Conservation (phyloP, 2,888 invertebrate genomes). For the Thelaira solivaga region DNA sequence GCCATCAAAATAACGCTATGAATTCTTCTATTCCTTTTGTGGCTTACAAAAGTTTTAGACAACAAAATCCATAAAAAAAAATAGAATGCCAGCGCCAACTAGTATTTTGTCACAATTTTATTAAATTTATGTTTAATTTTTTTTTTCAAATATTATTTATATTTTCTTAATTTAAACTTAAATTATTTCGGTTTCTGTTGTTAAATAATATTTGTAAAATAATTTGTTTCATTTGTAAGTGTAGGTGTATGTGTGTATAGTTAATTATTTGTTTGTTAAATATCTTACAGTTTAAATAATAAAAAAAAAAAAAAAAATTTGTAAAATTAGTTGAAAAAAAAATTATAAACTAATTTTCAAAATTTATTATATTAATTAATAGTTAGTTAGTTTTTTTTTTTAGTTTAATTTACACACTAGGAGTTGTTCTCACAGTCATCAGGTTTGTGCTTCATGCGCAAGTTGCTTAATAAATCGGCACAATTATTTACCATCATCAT, state of each 20-base stretch:
- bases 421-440: constrained; percentile 78
- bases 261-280: constrained; percentile 41
- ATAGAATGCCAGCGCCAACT: constrained; percentile 49
- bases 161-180: constrained; percentile 21
- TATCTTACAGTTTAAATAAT: constrained; percentile 56
- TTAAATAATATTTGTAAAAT: constrained; percentile 41
- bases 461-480: constrained; percentile 81
- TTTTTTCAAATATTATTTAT: constrained; percentile 11
- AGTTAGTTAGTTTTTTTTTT: constrained; percentile 16
- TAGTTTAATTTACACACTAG: constrained; percentile 72
- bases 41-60: background rate
- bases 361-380: too few species aligned
- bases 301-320: constrained; percentile 45
- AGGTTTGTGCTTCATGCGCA: constrained; percentile 77
- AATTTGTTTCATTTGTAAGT: constrained; percentile 5
- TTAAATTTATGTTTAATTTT: background rate
- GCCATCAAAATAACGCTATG: constrained; percentile 33
- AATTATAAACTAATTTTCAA: constrained; percentile 40
- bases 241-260: constrained; percentile 16
- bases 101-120: constrained; percentile 24
- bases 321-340: constrained; percentile 45
- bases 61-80: background rate
- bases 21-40: background rate
- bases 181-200: constrained; percentile 15
- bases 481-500: constrained; percentile 81